Evolutionary conservation across 2,797 vertebrate genomes (phyloP).

Genomic region (Helarctos malayanus): DNA sequence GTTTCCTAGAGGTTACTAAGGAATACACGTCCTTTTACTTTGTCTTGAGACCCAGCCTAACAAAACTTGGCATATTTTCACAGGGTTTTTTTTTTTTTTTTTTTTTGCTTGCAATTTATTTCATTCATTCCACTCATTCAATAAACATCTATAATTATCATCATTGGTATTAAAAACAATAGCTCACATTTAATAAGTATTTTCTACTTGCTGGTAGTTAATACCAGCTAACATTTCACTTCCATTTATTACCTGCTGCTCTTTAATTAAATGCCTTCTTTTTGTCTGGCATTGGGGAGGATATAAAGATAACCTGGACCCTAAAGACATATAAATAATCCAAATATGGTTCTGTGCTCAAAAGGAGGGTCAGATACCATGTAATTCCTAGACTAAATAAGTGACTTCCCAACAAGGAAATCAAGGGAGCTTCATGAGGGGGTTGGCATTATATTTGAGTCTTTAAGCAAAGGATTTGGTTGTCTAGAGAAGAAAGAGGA

Average conservation of each 20-base stretch:
- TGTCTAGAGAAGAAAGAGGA: neutral
- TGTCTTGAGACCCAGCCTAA: neutral
- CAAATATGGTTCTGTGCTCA: neutral
- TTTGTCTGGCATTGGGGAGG: neutral
- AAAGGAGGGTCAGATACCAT: neutral
- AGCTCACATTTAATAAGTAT: neutral
- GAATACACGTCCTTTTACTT: neutral
- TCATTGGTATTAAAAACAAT: conserved; percentile 24
- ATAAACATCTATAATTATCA: neutral
- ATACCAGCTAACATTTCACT: conserved; percentile 19
- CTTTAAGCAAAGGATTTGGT: conserved; percentile 31
- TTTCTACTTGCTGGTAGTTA: neutral
- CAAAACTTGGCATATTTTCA: neutral
- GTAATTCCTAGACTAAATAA: neutral
- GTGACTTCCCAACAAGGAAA: neutral
- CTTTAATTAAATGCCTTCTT: neutral
- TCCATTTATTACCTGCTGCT: neutral
- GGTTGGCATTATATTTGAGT: neutral
- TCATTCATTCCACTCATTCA: conserved; percentile 25
- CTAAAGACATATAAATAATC: conserved; percentile 8
- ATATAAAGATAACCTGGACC: neutral
- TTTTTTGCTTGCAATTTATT: conserved; percentile 48
- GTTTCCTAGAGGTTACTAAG: conserved; percentile 43
- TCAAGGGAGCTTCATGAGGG: neutral
- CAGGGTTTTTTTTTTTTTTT: neutral